These are phyloP conservation scores for Drosophila parvula DNA, from an alignment of 1,140 invertebrate species.

Conservation along the genomic window DNA sequence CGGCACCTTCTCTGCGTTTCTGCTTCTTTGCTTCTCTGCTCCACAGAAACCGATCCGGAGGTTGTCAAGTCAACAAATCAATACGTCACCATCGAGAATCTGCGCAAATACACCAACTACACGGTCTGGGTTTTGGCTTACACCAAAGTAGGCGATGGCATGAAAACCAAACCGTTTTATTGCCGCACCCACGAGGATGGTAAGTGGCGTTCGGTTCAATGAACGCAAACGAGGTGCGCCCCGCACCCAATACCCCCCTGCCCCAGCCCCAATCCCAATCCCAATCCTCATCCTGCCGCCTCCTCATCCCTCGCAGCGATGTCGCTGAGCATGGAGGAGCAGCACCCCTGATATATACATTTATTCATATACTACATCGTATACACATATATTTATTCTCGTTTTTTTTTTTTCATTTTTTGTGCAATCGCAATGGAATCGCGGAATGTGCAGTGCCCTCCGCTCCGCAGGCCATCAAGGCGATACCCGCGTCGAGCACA, in stretches of 20 bases:
- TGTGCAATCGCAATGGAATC: conserved; percentile 42
- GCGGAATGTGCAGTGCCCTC: conserved; percentile 88
- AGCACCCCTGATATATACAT: conserved; percentile 48
- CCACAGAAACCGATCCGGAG: conserved; percentile 81
- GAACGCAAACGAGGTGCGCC: conserved; percentile 73
- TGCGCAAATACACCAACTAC: conserved; percentile 95
- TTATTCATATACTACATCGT: conserved; percentile 44
- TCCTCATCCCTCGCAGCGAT: conserved; percentile 9
- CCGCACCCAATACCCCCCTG: conserved; percentile 5
- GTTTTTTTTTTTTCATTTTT: conserved; percentile 26
- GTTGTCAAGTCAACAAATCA: conserved; percentile 84
- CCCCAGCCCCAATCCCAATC: background rate
- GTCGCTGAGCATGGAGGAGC: conserved; percentile 47
- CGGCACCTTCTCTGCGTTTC: conserved; percentile 5
- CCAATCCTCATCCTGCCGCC: background rate
- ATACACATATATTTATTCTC: conserved; percentile 39
- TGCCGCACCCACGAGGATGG: conserved; percentile 96
- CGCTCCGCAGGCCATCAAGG: conserved; percentile 94
- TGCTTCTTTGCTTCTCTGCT: conserved; percentile 5
- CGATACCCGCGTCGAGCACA: conserved; percentile 91
- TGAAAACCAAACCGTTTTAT: conserved; percentile 91
- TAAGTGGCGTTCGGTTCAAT: conserved; percentile 85
- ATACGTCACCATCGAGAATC: conserved; percentile 84
- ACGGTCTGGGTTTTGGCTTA: conserved; percentile 94
- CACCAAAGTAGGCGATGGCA: conserved; percentile 95